These are phyloP conservation scores for Marmota flaviventris DNA, from an alignment of 2,113 vertebrate genomes.

Conservation along the genomic window DNA sequence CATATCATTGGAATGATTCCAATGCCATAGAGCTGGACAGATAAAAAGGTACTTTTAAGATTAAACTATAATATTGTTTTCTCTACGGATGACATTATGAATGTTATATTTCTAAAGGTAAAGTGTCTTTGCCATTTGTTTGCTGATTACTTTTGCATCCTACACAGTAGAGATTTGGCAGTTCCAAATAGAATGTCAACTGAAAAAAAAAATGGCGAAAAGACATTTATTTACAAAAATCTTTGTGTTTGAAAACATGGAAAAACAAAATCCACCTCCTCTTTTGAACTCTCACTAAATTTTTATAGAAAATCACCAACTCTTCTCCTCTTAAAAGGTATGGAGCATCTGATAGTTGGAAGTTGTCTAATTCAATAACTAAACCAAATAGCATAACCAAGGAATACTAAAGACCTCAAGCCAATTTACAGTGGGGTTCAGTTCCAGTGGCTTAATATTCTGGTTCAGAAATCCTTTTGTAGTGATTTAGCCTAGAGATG, in stretches of 20 bases:
- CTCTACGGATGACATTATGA: not conserved
- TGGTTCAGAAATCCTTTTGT: not conserved
- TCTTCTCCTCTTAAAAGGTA: not conserved
- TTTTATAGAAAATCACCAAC: not conserved
- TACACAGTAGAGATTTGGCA: not conserved
- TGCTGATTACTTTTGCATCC: not conserved
- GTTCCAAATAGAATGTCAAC: not conserved
- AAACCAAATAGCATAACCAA: not conserved
- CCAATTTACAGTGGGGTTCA: not conserved
- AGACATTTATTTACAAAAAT: not conserved
- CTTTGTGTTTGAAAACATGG: not conserved
- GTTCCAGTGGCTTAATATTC: not conserved
- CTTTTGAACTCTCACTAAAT: slow-evolving; percentile 15
- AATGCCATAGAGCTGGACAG: not conserved
- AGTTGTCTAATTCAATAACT: not conserved
- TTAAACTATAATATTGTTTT: slow-evolving; percentile 26
- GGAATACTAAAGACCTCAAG: not conserved
- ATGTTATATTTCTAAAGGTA: not conserved
- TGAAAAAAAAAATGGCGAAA: not conserved
- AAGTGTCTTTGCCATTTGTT: not conserved
- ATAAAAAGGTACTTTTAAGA: slow-evolving; percentile 20
- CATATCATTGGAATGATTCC: not conserved
- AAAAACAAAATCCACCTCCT: not conserved
- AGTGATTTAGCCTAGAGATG: not conserved
- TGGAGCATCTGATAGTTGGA: not conserved